Evolutionary conservation across 2,113 vertebrate species (phyloP), one percentile per base, ranked within the genome.

Genomic region (Cyanistes caeruleus): DNA sequence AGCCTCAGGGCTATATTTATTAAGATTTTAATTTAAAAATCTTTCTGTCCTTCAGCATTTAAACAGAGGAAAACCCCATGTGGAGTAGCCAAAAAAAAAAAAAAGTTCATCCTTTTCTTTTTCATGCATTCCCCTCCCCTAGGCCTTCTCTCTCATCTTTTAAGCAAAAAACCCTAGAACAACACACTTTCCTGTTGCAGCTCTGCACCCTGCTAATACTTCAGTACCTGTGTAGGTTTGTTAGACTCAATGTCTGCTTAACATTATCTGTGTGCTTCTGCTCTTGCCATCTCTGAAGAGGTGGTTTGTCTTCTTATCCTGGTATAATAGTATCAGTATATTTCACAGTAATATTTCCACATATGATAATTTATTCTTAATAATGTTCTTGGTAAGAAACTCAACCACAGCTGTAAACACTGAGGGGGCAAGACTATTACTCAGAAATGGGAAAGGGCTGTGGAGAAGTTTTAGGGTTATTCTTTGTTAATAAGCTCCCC

Each of bases 21-120:
- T 97, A 98, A 97, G 97, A 96, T 98, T 98, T 96, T 96, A 98
- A 97, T 98, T 98, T 97, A 97, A 97, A 98, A 98, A 97, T 95
- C 91, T 89, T 97, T 97, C 87, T 98, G 97, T 97, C 84, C 84
- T 97, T 97, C 97, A 97, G 96, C 95, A 97, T 96, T 91, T 76
- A 89, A 89, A 95, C 96, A 96, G 97, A 98, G 96, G 95, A 97
- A 98, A 98, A 93, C 92, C 95, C 87, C 33, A 69, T 89, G 91
- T 97, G 93, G 95, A 97, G 96, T 97, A 97, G 95, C 94, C 95
- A 84, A 95, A 94, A 97, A 92, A 90, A 90, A 90, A 87, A 92
- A 85, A 90, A 89, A 83, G 7, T 89, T 96, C 88, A 95, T 97
- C 84, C 89, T 96, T 92, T 86, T 90, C 43, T 94, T 90, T 94